Evolutionary conservation across 1,140 invertebrate species (phyloP).

Genomic region (Rhopalosiphum maidis): DNA sequence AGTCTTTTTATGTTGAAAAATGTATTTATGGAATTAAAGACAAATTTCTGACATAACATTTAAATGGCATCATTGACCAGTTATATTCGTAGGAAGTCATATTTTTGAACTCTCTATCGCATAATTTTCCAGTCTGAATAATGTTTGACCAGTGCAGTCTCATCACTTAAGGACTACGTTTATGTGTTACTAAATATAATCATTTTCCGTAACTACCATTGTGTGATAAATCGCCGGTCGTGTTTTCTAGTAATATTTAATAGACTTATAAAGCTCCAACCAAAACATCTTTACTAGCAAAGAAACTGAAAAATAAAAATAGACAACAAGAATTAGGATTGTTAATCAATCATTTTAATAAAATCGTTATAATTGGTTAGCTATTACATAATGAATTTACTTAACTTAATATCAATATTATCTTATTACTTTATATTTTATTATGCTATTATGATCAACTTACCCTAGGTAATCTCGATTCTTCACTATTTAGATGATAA

Average conservation of each 20-base stretch:
- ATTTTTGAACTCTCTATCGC: conserved; percentile 66
- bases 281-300: conserved; percentile 92
- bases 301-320: conserved; percentile 69
- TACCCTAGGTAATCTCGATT: conserved; percentile 75
- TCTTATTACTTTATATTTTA: not conserved
- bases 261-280: conserved; percentile 88
- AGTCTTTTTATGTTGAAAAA: too few species aligned
- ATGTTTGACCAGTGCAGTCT: conserved; percentile 73
- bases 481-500: conserved; percentile 81
- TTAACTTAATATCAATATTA: not conserved
- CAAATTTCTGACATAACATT: too few species aligned
- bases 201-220: conserved; percentile 82
- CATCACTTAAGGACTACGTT: conserved; percentile 78
- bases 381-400: not conserved
- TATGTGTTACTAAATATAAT: conserved; percentile 89
- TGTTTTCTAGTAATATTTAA: conserved; percentile 86
- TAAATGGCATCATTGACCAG: too few species aligned
- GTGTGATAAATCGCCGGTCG: conserved; percentile 92
- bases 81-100: too few species aligned
- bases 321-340: conserved; percentile 15
- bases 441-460: conserved; percentile 12
- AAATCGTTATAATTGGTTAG: not conserved
- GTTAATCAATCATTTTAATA: not conserved
- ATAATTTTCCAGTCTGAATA: conserved; percentile 70
- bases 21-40: too few species aligned